A percentile compares a stretch with the other conserved stretches of the same genome.
phyloP scores from a whole-genome alignment of 2,888 invertebrate genomes.

The Operophtera brumata region DNA sequence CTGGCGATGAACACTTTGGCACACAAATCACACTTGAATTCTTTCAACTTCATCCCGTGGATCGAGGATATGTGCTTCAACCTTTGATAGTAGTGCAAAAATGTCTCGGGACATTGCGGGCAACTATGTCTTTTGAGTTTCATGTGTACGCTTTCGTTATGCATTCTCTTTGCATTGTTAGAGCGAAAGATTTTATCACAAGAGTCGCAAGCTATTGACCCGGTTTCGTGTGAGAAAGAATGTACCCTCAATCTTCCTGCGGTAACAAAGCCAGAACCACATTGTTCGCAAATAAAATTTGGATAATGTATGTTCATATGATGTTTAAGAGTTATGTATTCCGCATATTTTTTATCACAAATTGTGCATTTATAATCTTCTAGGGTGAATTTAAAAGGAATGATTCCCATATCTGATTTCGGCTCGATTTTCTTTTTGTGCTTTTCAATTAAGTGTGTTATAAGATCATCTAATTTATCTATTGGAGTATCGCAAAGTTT shows the following conservation, averaged over 20 bases:
- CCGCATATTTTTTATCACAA: constrained; percentile 14
- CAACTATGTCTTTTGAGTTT: constrained; percentile 67
- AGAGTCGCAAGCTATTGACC: constrained; percentile 62
- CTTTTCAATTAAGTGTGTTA: constrained; percentile 14
- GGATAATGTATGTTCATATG: constrained; percentile 58
- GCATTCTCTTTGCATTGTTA: constrained; percentile 66
- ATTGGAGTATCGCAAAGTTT: constrained; percentile 18
- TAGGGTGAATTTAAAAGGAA: constrained; percentile 16
- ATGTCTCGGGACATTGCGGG: constrained; percentile 64
- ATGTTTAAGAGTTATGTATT: constrained; percentile 29
- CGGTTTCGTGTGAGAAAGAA: constrained; percentile 30
- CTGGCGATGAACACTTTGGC: constrained; percentile 54
- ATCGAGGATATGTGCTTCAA: constrained; percentile 62
- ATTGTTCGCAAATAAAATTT: constrained; percentile 51
- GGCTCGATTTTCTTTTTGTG: constrained; percentile 18
- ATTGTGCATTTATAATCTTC: constrained; percentile 12
- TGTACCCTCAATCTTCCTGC: constrained; percentile 23
- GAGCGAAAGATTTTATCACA: constrained; percentile 78
- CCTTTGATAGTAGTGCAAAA: constrained; percentile 66
- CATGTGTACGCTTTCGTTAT: constrained; percentile 72
- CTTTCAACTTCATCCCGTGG: constrained; percentile 65
- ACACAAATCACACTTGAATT: constrained; percentile 65
- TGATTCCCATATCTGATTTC: constrained; percentile 8
- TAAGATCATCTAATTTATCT: constrained; percentile 3
- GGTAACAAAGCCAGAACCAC: constrained; percentile 33